Evolutionary conservation across 2,888 invertebrate genomes (phyloP).

Genomic region (Tanytarsus gracilentus): DNA sequence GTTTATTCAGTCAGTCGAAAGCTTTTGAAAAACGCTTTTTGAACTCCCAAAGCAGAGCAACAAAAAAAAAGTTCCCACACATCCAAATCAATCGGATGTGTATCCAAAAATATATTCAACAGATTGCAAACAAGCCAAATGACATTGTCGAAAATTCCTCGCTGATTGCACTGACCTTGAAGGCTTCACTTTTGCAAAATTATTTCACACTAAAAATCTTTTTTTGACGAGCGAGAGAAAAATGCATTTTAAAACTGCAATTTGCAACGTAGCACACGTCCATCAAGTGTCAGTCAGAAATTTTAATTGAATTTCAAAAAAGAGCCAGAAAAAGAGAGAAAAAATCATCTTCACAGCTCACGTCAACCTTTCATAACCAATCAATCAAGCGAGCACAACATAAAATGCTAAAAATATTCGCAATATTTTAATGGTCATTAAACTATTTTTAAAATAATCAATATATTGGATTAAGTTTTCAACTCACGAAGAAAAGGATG

Average conservation of each 20-base stretch:
- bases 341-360: slow-evolving; percentile 2
- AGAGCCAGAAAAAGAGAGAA: too few relatives aligned
- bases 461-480: slow-evolving; percentile 6
- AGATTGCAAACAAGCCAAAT: too few relatives aligned
- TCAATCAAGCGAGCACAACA: too few relatives aligned
- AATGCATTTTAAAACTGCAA: background rate
- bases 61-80: background rate
- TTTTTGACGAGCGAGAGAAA: background rate
- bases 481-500: too few relatives aligned
- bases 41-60: background rate
- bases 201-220: background rate
- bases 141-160: background rate
- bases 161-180: background rate
- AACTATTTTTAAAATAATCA: background rate
- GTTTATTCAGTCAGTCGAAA: slow-evolving; percentile 5
- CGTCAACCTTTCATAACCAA: slow-evolving; percentile 20
- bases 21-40: background rate
- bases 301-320: slow-evolving; percentile 21
- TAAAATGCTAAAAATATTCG: too few relatives aligned
- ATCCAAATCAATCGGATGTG: background rate
- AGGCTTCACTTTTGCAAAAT: background rate
- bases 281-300: slow-evolving; percentile 19
- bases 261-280: slow-evolving; percentile 9
- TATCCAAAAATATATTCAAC: background rate
- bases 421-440: background rate